A percentile compares a stretch with the other conserved stretches of the same genome.
These are phyloP conservation scores for Caenorhabditis angaria DNA, from an alignment of 2,888 invertebrate species.

Conservation along the genomic window DNA sequence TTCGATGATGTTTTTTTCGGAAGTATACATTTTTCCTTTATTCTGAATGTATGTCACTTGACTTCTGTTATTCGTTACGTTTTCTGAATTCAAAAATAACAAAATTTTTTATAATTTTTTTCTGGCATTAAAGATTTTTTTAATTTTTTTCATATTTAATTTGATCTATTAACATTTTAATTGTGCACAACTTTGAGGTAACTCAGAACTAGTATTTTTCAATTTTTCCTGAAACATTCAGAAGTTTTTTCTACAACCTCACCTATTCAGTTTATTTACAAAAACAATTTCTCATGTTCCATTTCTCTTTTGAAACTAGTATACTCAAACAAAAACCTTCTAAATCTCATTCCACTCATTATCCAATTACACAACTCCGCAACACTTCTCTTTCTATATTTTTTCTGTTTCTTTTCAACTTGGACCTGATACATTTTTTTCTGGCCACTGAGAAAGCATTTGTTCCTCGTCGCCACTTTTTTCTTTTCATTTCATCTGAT, in stretches of 20 bases:
- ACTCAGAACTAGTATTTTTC: too few species aligned
- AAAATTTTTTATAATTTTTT: too few species aligned
- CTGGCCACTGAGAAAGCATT: constrained; percentile 19
- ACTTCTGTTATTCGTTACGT: too few species aligned
- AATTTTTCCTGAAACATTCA: too few species aligned
- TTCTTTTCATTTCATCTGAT: neutral
- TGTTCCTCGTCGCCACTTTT: constrained; percentile 6
- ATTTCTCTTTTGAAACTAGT: neutral
- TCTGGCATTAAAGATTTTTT: too few species aligned
- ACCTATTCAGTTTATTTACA: constrained; percentile 7
- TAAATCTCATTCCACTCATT: neutral
- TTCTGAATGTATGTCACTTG: too few species aligned
- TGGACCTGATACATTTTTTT: neutral
- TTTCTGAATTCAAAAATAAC: too few species aligned
- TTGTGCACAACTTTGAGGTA: too few species aligned
- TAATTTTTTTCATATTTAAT: too few species aligned
- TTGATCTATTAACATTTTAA: too few species aligned
- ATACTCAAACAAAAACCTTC: neutral
- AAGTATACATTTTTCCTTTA: too few species aligned
- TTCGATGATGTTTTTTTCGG: too few species aligned
- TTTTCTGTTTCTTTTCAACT: neutral
- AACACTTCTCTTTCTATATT: neutral
- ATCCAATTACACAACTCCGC: constrained; percentile 21
- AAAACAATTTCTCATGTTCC: neutral
- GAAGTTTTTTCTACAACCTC: constrained; percentile 7